Evolutionary conservation across 2,888 invertebrate species (phyloP), one percentile per base, ranked within the genome.

Genomic region (Tipula helvola): DNA sequence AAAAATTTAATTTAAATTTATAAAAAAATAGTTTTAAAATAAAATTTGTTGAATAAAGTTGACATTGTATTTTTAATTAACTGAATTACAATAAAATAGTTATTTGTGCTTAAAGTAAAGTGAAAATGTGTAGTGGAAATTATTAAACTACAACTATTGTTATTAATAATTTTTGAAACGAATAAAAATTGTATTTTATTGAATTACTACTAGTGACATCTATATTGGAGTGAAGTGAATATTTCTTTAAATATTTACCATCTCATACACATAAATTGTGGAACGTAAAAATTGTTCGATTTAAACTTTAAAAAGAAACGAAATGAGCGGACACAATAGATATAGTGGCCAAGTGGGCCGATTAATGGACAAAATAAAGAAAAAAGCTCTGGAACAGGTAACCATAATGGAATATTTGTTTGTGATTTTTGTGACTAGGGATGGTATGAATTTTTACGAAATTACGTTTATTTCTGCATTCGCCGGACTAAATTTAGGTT

Each of bases 301-400:
- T 57, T 16, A 16, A 4, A 39, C 16, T 57, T 71, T 36, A 84
- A 36, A 84, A 39, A 5, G n/a, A n/a, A 39, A 39, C 84, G 44
- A 2, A 16, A 85, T 85, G 85, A 85, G 85, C 13, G 84, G 84
- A n/a, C 84, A 84, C 41, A 85, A 85, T 12, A 41, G 18, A 18
- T 42, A 85, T 42, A 85, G 42, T 85, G 85, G 85, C 18, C 41
- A 41, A 42, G 18, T 85, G 42, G 42, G 42, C 18, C 85, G 85
- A 18, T 3, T 85, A 42, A 85, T 85, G 42, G 85, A 85, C 18
- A 85, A 85, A 85, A 85, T 85, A n/a, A 85, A 85, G 18, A 85
- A 42, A 44, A 42, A 8, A 42, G 85, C 85, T 18, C 5, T 12
- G 85, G 85, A 85, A 12, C 85, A 85, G 85, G 85, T 85, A 85